phyloP scores from a whole-genome alignment of 1,140 invertebrate genomes.

The Antheraea mylitta region DNA sequence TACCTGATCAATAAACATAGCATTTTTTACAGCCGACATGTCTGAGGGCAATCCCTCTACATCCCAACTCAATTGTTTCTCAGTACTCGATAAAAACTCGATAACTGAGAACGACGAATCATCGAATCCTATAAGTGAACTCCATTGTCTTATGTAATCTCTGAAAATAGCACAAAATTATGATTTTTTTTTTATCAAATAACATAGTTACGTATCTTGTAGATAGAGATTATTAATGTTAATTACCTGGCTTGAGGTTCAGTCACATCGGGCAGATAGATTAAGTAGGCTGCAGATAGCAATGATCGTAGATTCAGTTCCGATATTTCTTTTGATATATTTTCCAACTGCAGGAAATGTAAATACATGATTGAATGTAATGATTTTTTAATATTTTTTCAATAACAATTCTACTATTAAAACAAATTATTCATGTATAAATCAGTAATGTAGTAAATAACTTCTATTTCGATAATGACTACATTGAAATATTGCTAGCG shows the following conservation, averaged over 20 bases:
- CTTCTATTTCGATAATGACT: no score
- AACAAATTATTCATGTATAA: no score
- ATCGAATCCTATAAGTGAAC: slow-evolving; percentile 73
- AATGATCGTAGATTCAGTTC: slow-evolving; percentile 83
- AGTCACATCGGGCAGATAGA: slow-evolving; percentile 84
- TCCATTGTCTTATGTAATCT: slow-evolving; percentile 81
- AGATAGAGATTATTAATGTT: slow-evolving; percentile 6
- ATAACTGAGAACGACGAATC: slow-evolving; percentile 82
- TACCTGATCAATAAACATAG: slow-evolving; percentile 88
- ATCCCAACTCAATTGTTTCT: slow-evolving; percentile 92
- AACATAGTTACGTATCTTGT: no score
- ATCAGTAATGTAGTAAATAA: no score
- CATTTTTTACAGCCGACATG: slow-evolving; percentile 90
- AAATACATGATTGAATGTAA: not conserved
- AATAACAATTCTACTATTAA: no score
- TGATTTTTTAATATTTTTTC: no score
- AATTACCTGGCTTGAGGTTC: slow-evolving; percentile 83
- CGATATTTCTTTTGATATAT: slow-evolving; percentile 80
- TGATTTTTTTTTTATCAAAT: no score
- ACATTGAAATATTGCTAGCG: no score
- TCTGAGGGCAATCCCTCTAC: slow-evolving; percentile 91
- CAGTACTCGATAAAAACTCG: slow-evolving; percentile 87
- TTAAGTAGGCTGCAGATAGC: slow-evolving; percentile 88
- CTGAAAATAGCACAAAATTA: slow-evolving; percentile 44
- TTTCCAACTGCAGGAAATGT: slow-evolving; percentile 55